Evolutionary conservation across 2,113 vertebrate genomes (phyloP), one percentile per base, ranked within the genome.

Genomic region (Rhegmatorhina hoffmannsi): DNA sequence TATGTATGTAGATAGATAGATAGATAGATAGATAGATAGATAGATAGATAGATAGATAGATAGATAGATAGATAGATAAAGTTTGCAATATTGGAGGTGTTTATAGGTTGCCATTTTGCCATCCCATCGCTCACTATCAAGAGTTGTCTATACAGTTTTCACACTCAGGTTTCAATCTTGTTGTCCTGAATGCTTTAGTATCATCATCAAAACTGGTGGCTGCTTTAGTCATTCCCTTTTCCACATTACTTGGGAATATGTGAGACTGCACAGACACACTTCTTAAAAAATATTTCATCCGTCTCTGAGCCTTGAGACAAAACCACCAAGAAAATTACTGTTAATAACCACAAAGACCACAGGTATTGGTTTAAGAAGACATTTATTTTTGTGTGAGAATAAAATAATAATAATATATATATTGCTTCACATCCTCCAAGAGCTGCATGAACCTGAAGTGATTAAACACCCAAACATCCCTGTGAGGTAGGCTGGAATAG

Each of bases 401-500:
- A 96, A 95, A 94, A 89, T 92, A 97, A 88, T 58, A 95, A 92
- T 58, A 95, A 92, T 29, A 66, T 67, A 77, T 66, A 58, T 94
- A 59, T 70, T 67, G 92, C 26, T 90, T 92, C 76, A 86, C 52
- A 78, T 78, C 67, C 43, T 95, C 83, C 83, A 67, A 56, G 89
- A 93, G 73, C 72, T 90, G 83, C 64, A 86, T 77, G 86, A 93
- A 33, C 72, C 64, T 62, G 85, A 90, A 80, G 25, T 47, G 92
- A 92, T 55, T 74, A 86, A 94, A 64, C 23, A 89, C 68, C 86
- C 86, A 64, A 93, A 89, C 84, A 81, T 60, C 83, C 69, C 83
- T 1, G 91, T 94, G 95, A 97, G 96, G 96, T 96, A 97, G 95
- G 95, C 91, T 96, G 95, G 79, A 84, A 96, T 1, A 92, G 38